These are phyloP conservation scores for Tamandua tetradactyla DNA, from an alignment of 2,797 vertebrate species.

Conservation along the genomic window DNA sequence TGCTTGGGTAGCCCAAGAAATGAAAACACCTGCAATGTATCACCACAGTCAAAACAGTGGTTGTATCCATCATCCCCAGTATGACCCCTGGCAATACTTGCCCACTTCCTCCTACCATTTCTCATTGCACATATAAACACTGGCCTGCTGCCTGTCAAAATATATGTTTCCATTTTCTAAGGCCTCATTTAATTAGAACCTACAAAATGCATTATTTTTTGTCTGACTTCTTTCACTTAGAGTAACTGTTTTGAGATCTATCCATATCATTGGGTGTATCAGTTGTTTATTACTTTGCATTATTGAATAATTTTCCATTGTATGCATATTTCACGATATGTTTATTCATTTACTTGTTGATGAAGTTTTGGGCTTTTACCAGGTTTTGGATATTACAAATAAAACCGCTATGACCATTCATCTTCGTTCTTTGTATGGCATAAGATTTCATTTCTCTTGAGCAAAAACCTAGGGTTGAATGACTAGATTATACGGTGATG, in stretches of 20 bases:
- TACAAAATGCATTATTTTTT: background rate
- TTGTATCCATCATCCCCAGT: background rate
- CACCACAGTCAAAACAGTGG: background rate
- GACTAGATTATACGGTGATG: background rate
- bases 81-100: background rate
- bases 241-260: slow-evolving; percentile 18
- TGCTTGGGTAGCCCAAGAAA: no score
- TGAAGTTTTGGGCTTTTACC: background rate
- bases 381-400: no score
- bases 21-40: no score
- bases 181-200: background rate
- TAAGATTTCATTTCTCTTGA: slow-evolving; percentile 29
- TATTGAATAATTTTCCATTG: background rate
- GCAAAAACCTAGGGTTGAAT: background rate
- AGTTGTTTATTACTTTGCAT: background rate
- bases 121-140: background rate
- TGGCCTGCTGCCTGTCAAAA: background rate
- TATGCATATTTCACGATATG: background rate
- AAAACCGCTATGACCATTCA: no score
- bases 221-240: slow-evolving; percentile 9
- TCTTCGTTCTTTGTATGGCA: no score
- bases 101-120: background rate
- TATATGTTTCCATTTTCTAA: background rate
- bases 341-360: background rate
- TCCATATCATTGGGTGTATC: background rate